phyloP scores from a whole-genome alignment of 2,888 invertebrate species.

The Tinea trinotella region DNA sequence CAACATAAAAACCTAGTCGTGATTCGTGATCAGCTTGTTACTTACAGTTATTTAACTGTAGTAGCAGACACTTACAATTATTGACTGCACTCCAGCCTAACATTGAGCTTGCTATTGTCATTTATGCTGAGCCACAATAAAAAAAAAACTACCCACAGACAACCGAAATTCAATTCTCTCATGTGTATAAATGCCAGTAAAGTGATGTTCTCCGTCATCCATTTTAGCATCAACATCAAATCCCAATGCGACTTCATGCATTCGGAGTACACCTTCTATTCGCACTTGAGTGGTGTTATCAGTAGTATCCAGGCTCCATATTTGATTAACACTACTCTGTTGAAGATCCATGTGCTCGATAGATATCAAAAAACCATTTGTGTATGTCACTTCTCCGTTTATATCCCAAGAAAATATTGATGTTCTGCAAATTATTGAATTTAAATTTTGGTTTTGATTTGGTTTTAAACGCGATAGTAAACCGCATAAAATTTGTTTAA shows the following conservation, averaged over 20 bases:
- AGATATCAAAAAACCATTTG: constrained; percentile 43
- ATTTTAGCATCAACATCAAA: constrained; percentile 39
- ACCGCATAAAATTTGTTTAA: too few species aligned
- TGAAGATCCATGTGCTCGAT: constrained; percentile 38
- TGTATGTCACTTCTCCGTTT: constrained; percentile 33
- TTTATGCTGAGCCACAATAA: too few species aligned
- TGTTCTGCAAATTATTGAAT: constrained; percentile 10
- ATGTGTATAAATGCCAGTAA: constrained; percentile 34
- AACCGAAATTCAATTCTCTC: constrained; percentile 1
- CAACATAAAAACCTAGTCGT: too few species aligned
- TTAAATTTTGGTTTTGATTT: too few species aligned
- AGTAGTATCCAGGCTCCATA: constrained; percentile 32
- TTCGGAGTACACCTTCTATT: constrained; percentile 33
- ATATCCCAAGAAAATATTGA: constrained; percentile 28
- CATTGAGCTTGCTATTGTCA: too few species aligned
- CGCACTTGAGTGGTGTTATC: constrained; percentile 29
- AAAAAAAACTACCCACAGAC: not conserved
- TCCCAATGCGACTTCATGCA: constrained; percentile 39
- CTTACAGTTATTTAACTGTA: too few species aligned
- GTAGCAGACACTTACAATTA: too few species aligned
- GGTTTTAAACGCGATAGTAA: too few species aligned
- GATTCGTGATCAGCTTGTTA: too few species aligned
- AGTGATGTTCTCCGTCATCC: constrained; percentile 26
- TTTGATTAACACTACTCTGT: constrained; percentile 33
- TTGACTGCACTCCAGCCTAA: too few species aligned